A percentile compares a stretch with the other conserved stretches of the same genome.
These are phyloP conservation scores for Lemur catta DNA, from an alignment of 2,797 vertebrate species.

Conservation along the genomic window DNA sequence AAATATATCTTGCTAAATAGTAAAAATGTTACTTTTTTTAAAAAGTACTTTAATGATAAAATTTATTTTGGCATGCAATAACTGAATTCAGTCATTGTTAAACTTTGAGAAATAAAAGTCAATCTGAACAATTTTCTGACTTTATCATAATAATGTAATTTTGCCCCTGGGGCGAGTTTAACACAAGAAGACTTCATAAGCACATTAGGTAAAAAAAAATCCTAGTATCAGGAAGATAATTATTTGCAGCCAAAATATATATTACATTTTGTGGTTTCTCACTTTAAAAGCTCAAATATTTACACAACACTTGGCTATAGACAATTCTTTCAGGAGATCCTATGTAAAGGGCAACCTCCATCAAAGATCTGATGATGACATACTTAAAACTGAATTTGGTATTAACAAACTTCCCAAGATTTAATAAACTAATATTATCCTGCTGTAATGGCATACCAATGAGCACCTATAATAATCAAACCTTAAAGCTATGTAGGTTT, in stretches of 20 bases:
- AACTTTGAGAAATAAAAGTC: conserved; percentile 6
- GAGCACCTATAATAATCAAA: conserved; percentile 36
- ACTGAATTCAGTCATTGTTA: conserved; percentile 4
- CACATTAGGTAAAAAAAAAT: conserved; percentile 27
- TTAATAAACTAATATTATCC: conserved; percentile 63
- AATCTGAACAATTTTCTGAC: not conserved
- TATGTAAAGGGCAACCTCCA: conserved; percentile 64
- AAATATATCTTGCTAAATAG: not conserved
- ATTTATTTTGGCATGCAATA: conserved; percentile 25
- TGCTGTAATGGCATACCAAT: not conserved
- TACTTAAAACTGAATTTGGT: conserved; percentile 71
- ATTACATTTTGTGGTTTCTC: conserved; percentile 59
- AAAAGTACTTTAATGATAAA: conserved; percentile 16
- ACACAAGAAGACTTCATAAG: not conserved
- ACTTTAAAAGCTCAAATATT: conserved; percentile 70
- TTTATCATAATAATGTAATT: not conserved
- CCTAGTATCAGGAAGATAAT: conserved; percentile 30
- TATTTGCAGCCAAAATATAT: not conserved
- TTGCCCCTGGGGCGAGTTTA: not conserved
- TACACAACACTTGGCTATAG: conserved; percentile 63
- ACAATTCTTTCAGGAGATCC: conserved; percentile 72
- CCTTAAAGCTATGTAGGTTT: not conserved
- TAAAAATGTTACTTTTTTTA: not conserved
- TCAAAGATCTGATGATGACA: conserved; percentile 65
- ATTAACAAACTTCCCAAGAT: conserved; percentile 57